These are phyloP conservation scores for Phanerotoma sp. DNA, from an alignment of 2,888 invertebrate species.

Conservation along the genomic window DNA sequence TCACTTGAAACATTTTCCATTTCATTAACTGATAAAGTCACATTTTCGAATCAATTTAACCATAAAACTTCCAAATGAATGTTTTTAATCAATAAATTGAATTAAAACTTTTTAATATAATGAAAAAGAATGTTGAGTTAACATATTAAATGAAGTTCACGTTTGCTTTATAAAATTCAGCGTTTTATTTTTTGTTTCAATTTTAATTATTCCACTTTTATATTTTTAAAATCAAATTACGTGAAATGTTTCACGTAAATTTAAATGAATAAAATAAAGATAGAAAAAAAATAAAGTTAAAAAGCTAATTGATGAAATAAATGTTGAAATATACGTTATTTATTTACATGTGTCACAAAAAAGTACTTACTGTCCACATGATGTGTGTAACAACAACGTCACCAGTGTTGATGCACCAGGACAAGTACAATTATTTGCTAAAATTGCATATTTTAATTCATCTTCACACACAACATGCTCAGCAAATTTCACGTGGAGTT, in stretches of 20 bases:
- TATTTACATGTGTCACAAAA: no score
- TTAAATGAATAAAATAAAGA: background rate
- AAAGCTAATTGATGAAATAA: background rate
- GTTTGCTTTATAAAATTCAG: no score
- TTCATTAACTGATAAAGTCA: no score
- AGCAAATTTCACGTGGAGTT: conserved; percentile 97
- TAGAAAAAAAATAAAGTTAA: background rate
- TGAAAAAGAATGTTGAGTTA: no score
- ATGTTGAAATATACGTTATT: background rate
- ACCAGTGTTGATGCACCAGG: conserved; percentile 97
- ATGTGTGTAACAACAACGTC: conserved; percentile 93
- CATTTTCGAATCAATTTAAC: no score
- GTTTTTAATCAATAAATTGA: no score
- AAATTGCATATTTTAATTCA: conserved; percentile 96
- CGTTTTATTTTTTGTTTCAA: background rate
- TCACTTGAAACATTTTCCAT: no score
- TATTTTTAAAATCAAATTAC: background rate
- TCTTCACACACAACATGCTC: conserved; percentile 99
- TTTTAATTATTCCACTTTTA: background rate
- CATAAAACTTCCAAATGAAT: no score
- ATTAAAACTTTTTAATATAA: no score
- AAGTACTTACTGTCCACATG: conserved; percentile 91
- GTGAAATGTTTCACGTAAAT: background rate
- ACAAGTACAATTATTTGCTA: conserved; percentile 98
- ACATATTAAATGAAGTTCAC: no score